These are phyloP conservation scores for Phoeniculus purpureus DNA, from an alignment of 2,797 vertebrate species.

Conservation along the genomic window DNA sequence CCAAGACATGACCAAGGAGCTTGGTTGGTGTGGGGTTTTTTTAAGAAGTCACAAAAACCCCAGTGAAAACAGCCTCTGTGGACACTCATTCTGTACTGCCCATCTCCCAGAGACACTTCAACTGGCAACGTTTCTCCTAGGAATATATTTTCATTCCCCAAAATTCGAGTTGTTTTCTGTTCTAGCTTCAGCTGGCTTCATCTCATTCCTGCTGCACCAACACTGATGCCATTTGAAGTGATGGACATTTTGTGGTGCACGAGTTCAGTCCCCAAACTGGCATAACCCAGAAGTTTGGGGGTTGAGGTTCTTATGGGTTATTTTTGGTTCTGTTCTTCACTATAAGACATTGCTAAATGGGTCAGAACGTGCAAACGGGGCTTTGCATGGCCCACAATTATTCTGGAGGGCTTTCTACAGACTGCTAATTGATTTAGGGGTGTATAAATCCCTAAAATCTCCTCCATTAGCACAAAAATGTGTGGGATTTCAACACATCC, in stretches of 20 bases:
- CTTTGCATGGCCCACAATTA: neutral
- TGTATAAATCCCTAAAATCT: neutral
- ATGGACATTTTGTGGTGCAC: neutral
- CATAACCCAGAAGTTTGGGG: neutral
- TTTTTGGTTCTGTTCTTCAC: neutral
- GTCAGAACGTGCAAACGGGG: neutral
- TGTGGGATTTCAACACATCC: neutral
- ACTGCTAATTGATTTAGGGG: neutral
- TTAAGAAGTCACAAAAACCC: neutral
- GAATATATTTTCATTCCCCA: neutral
- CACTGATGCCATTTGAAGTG: neutral
- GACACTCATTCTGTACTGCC: neutral
- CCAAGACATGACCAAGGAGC: neutral
- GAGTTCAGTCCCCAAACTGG: neutral
- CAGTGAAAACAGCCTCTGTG: neutral
- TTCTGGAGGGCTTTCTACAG: neutral
- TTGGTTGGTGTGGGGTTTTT: fast-evolving
- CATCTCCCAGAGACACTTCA: neutral
- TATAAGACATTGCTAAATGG: neutral
- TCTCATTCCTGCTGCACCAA: neutral
- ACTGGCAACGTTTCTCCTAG: neutral
- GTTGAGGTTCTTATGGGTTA: too few relatives aligned
- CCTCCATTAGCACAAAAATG: neutral
- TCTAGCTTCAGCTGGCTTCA: neutral
- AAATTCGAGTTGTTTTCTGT: neutral